Evolutionary conservation across 92 coral and sea anemone genomes (phyloP), one percentile per base, ranked within the genome.

Genomic region (Epizoanthus illoricatus): DNA sequence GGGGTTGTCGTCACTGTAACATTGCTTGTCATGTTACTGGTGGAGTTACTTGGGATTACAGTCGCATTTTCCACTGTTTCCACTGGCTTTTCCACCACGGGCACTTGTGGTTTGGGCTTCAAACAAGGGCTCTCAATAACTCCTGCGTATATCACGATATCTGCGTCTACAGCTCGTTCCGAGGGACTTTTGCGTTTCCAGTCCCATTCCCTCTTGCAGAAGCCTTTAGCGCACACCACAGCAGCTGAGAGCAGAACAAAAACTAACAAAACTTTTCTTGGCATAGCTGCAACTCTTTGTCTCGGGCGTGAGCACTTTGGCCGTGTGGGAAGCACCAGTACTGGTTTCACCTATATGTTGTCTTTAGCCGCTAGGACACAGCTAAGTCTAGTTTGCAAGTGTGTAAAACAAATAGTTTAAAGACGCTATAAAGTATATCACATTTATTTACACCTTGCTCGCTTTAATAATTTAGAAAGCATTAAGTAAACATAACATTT

Each of bases 111-210:
- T 4, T 45, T 80, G 17, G 97, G 97, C 42, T 93, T 93, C 21
- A 58, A 19, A 67, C 97, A 93, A 16, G 97, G 97, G 42, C 97
- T 93, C 61, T 86, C 84, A 12, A 85, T 52, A 10, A 93, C 87
- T 17, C 84, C 90, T 28, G 92, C 97, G 81, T 86, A 93, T 39
- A 93, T 64, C 8, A 93, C 86, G 11, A 93, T 91, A 24, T 93
- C 97, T 2, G 94, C 94, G 23, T 90, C 92, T n/a, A n/a, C 47
- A 60, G 95, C 91, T 58, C 94, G 84, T 66, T 89, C 84, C 24
- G 39, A 45, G 36, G 71, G 54, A 36, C 84, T 16, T 75, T 91
- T 86, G n/a, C 89, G 83, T 62, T 71, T 59, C 97, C 97, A 92
- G 47, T 90, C 93, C 80, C 85, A 90, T 15, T 63, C 84, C 43